Conservation (phyloP, 2,797 vertebrate species). For the Podarcis siculus region DNA sequence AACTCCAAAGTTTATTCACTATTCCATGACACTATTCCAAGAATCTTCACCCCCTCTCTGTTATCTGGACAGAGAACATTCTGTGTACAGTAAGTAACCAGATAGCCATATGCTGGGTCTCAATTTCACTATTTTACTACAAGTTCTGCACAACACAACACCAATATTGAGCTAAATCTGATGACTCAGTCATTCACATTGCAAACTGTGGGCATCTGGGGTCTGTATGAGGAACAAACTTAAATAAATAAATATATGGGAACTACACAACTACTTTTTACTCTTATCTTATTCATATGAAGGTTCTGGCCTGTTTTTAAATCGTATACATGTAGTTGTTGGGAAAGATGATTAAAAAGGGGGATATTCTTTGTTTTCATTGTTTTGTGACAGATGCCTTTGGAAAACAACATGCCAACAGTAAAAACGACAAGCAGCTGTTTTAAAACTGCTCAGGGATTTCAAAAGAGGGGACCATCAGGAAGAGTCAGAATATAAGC, state of each 20-base stretch:
- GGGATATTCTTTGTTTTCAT: neutral
- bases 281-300: neutral
- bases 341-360: neutral
- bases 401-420: slow-evolving; percentile 12
- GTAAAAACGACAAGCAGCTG: slow-evolving; percentile 31
- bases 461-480: neutral
- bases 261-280: neutral
- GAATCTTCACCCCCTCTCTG: neutral
- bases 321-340: neutral
- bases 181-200: neutral
- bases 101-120: neutral
- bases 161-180: neutral
- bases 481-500: neutral
- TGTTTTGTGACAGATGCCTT: slow-evolving; percentile 33
- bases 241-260: neutral
- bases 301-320: neutral
- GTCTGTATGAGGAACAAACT: neutral
- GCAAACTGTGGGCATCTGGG: neutral
- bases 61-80: neutral
- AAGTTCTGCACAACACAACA: neutral
- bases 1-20: too few relatives aligned
- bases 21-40: neutral
- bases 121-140: neutral
- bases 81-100: neutral
- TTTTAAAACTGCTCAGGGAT: slow-evolving; percentile 34